Percentiles rank a stretch among this genome's conserved stretches.
phyloP scores from a whole-genome alignment of 2,888 invertebrate genomes.

The Rhabditoides inermis region DNA sequence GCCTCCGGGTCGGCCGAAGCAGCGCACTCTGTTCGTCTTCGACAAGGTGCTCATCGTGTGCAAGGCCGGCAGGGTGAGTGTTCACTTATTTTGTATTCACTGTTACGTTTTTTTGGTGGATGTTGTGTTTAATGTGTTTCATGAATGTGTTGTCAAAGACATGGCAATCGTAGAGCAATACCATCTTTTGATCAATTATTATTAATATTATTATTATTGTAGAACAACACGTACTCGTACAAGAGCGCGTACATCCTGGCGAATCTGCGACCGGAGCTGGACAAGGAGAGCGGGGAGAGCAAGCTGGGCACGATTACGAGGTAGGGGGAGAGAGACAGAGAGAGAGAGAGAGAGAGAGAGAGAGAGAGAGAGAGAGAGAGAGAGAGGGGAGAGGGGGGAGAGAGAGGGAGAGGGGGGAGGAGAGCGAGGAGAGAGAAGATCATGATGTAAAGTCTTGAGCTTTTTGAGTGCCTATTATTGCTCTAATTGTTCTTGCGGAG shows the following conservation, averaged over 20 bases:
- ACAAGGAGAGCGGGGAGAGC: conserved; percentile 14
- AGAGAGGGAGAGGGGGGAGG: no score
- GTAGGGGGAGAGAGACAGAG: no score
- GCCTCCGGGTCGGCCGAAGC: conserved; percentile 28
- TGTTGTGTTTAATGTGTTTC: conserved; percentile 1
- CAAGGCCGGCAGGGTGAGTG: conserved; percentile 58
- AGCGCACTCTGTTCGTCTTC: conserved; percentile 86
- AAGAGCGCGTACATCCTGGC: conserved; percentile 34
- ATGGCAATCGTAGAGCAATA: no score
- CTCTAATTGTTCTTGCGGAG: no score
- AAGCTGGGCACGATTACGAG: conserved; percentile 22
- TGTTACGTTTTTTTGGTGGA: conserved; percentile 2
- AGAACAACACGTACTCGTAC: conserved; percentile 34
- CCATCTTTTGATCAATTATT: no score
- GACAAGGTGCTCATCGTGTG: conserved; percentile 91
- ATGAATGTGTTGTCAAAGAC: no score
- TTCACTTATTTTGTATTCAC: conserved; percentile 1
- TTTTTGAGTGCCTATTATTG: no score
- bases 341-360: no score
- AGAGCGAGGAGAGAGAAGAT: no score
- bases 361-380: no score
- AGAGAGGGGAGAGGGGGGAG: no score
- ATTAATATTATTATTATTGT: conserved; percentile 5
- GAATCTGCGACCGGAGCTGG: conserved; percentile 22
- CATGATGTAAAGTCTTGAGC: no score